Base-by-base conservation (phyloP, 2,888 invertebrate species). In the Phanerotoma sp. region DNA sequence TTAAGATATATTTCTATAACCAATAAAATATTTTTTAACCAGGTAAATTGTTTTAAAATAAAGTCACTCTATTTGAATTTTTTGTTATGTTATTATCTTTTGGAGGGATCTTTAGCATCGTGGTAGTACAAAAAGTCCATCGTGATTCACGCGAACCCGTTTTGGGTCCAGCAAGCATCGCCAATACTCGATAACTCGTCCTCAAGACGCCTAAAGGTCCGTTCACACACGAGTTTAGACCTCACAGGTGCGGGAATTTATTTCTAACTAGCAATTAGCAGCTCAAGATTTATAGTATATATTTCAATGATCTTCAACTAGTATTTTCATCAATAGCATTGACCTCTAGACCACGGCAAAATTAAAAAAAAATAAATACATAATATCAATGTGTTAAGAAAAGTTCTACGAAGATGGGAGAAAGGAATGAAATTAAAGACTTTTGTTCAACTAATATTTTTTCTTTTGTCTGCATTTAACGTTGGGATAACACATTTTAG, bases 61-160 rank as follows among this genome's bases (percentile, higher is more conserved):
- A n/a, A n/a, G n/a, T n/a, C n/a, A n/a, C n/a, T n/a, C 22, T 41
- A 13, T 7, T 21, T 21, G 22, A 1, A 25, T 13, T 22, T 41
- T 22, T 41, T 21, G 21, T 21, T 25, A 22, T 22, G 7, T 13
- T 6, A 1, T 40, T n/a, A 10, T 18, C 16, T 3, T 21, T 10
- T 15, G 35, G 35, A 35, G n/a, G 22, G 18, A 16, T 7, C 18
- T 21, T 37, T 28, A 22, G 18, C 22, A 21, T 33, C 15, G 32
- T 51, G 13, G 45, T 32, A n/a, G 38, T 30, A 40, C 40, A 44
- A 49, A 37, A 53, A 51, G 22, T 40, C 42, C 28, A 44, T 49
- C 54, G 45, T 55, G 54, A 55, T 55, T 55, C 54, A 50, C 45
- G 50, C 55, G 55, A 55, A 55, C 55, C 35, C 55, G 55, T 55